A percentile compares a stretch with the other conserved stretches of the same genome.
These are phyloP conservation scores for Heteromormyrus szaboi DNA, from an alignment of 2,797 vertebrate species.

Conservation along the genomic window DNA sequence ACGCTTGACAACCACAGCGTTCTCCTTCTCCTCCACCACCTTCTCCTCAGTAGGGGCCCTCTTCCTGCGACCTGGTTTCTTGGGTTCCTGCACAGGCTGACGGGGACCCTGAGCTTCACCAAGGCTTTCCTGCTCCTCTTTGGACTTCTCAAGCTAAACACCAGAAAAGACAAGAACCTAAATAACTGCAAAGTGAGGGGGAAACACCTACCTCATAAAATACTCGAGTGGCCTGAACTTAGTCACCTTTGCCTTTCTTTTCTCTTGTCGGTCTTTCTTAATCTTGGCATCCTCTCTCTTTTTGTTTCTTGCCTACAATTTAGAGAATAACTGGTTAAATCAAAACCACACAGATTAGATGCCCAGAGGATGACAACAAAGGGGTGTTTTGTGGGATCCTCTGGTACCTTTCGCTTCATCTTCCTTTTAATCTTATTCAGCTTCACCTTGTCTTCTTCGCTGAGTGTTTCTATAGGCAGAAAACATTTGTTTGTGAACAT, in stretches of 20 bases:
- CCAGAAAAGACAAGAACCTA: not conserved
- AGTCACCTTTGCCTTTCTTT: conserved; percentile 77
- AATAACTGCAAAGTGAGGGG: not conserved
- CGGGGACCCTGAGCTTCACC: conserved; percentile 30
- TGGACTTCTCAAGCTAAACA: conserved; percentile 51
- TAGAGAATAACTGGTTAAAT: not conserved
- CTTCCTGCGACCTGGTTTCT: conserved; percentile 58
- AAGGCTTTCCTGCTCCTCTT: conserved; percentile 42
- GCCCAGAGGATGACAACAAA: not conserved
- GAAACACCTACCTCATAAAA: not conserved
- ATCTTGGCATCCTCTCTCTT: conserved; percentile 77
- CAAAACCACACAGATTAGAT: not conserved
- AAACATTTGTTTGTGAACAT: not conserved
- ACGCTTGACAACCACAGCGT: conserved; percentile 57
- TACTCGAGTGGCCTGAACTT: not conserved
- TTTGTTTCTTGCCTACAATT: conserved; percentile 78
- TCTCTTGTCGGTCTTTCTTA: conserved; percentile 70
- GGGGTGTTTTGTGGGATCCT: not conserved
- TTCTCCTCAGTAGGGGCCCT: conserved; percentile 44
- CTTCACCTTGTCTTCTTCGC: conserved; percentile 85
- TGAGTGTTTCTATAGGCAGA: conserved; percentile 68
- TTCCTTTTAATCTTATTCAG: conserved; percentile 91
- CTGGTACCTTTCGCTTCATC: conserved; percentile 79
- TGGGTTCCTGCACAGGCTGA: conserved; percentile 41
- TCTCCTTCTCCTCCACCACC: conserved; percentile 57